Base-by-base conservation (phyloP, 1,140 invertebrate genomes). In the Diorhabda carinulata region DNA sequence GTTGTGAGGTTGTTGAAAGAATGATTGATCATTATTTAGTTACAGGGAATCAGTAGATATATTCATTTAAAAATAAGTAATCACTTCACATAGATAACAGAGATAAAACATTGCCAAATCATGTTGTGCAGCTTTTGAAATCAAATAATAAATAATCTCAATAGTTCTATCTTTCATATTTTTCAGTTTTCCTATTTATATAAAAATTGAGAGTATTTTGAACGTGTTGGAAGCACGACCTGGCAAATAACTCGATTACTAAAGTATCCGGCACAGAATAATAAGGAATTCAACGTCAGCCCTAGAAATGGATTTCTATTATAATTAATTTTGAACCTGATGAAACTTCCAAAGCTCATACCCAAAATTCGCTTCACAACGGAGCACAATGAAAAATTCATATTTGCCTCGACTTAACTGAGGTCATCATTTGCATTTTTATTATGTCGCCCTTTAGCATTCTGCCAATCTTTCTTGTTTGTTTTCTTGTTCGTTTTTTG, bases 391-490 rank as follows among this genome's bases (percentile, higher is more conserved):
- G 67, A 72, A 72, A 72, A 72, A 68, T 72, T 68, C 66, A 68
- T 68, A 68, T 72, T 72, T 72, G 70, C 68, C 67, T 72, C 59
- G 58, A 43, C 64, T 66, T 72, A 72, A 71, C 70, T 71, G 67
- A 66, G 70, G 67, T 72, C 62, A 67, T 66, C 67, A 72, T 72
- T 72, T 72, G 70, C 70, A 72, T 72, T 72, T 72, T 72, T 72
- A 72, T 72, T 72, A 61, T 72, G 67, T 72, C 68, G 70, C 63
- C 67, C 68, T 61, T 52, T 52, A 52, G 47, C 47, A 52, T 52
- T 60, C 59, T 67, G 62, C 43, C 70, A 65, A 68, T 52, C 52
- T 61, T 64, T 66, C 66, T 64, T 66, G 70, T 71, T 71, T 71
- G 70, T 71, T 71, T 71, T 71, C 70, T 71, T 61, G 47, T 52